Evolutionary conservation across 2,888 invertebrate genomes (phyloP).

Genomic region (Agrotis puta): DNA sequence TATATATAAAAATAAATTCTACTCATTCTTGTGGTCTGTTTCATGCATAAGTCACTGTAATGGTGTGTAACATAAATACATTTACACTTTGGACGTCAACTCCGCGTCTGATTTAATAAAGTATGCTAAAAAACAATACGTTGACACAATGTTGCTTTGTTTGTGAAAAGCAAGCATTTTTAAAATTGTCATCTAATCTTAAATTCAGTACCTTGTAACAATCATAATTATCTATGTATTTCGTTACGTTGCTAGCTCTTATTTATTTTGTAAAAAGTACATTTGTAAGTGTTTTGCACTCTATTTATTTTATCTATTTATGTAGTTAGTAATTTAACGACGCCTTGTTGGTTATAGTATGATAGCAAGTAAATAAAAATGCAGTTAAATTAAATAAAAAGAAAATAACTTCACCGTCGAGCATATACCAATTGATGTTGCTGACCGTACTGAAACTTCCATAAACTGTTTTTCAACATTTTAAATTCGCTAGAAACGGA

Average conservation of each 20-base stretch:
- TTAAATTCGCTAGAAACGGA: not conserved
- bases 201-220: not conserved
- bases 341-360: not conserved
- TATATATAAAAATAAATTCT: constrained; percentile 21
- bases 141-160: constrained; percentile 1
- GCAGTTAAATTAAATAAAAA: not conserved
- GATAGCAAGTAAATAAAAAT: not conserved
- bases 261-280: not conserved
- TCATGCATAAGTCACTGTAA: constrained; percentile 17
- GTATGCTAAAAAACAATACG: constrained; percentile 8
- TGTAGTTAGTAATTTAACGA: constrained; percentile 2
- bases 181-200: constrained; percentile 16
- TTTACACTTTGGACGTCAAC: constrained; percentile 25
- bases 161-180: constrained; percentile 30
- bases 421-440: too few species aligned
- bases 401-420: not conserved
- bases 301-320: not conserved
- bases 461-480: constrained; percentile 6
- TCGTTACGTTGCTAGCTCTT: constrained; percentile 10
- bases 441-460: too few species aligned
- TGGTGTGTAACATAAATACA: constrained; percentile 13
- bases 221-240: constrained; percentile 1
- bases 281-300: constrained; percentile 18
- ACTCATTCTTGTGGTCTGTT: constrained; percentile 35
- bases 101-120: constrained; percentile 11